These are phyloP conservation scores for Vireo altiloquus DNA, from an alignment of 2,113 vertebrate genomes.

Conservation along the genomic window DNA sequence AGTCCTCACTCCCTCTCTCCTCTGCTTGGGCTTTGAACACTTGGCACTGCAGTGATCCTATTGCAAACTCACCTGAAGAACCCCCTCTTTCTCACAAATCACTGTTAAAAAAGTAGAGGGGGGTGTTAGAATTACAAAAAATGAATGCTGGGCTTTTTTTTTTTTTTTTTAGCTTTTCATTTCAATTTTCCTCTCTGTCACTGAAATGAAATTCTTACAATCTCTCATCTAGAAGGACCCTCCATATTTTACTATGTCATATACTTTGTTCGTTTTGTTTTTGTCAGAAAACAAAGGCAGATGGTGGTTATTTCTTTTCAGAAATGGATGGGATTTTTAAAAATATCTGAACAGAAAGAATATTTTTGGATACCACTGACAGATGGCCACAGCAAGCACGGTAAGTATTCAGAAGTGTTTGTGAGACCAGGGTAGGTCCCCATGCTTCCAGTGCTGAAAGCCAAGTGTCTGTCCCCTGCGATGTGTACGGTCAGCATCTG, in stretches of 20 bases:
- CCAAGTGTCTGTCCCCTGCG: neutral
- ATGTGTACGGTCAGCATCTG: neutral
- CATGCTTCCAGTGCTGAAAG: neutral
- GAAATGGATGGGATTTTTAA: neutral
- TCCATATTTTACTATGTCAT: neutral
- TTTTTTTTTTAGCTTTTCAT: neutral
- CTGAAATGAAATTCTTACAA: neutral
- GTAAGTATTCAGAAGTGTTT: neutral
- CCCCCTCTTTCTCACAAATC: neutral
- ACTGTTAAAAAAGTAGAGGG: rapidly evolving
- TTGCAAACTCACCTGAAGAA: neutral
- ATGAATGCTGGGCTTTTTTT: neutral
- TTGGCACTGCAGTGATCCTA: neutral
- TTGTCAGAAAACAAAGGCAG: neutral
- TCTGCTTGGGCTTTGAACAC: neutral
- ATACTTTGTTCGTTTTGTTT: neutral
- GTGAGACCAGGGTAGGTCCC: neutral
- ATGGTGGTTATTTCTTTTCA: neutral
- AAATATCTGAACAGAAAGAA: neutral
- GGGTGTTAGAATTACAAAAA: neutral
- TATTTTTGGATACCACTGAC: neutral
- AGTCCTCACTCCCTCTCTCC: neutral
- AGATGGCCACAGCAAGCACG: neutral
- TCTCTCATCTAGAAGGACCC: neutral
- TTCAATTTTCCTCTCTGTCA: neutral